phyloP scores from a whole-genome alignment of 2,888 invertebrate genomes.

The Drosophila koepferae region DNA sequence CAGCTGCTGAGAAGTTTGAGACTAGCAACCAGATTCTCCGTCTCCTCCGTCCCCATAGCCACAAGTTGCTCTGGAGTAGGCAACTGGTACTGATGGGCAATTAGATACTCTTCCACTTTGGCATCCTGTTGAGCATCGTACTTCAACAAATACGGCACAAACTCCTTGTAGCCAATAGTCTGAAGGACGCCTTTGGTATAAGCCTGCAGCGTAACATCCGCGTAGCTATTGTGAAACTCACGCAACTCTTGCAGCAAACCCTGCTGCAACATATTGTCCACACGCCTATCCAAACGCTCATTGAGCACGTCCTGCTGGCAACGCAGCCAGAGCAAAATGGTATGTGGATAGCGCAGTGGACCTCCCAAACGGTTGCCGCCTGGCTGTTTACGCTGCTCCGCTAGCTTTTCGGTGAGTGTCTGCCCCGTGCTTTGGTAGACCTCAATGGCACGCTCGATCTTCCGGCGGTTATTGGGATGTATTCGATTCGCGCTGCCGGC shows the following conservation, averaged over 20 bases:
- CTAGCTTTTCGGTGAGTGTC: slow-evolving; percentile 78
- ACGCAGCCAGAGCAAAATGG: slow-evolving; percentile 93
- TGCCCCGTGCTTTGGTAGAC: slow-evolving; percentile 81
- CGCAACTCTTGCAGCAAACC: slow-evolving; percentile 83
- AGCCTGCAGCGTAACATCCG: slow-evolving; percentile 86
- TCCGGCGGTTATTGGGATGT: slow-evolving; percentile 96
- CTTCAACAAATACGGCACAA: slow-evolving; percentile 90
- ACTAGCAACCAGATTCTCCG: slow-evolving; percentile 65
- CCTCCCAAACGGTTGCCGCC: slow-evolving; percentile 89
- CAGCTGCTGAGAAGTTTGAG: slow-evolving; percentile 88
- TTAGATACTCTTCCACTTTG: slow-evolving; percentile 78
- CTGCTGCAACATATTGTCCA: slow-evolving; percentile 84
- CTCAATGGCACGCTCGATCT: slow-evolving; percentile 90
- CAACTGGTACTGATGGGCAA: slow-evolving; percentile 67
- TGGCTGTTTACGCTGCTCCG: slow-evolving; percentile 81
- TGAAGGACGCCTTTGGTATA: slow-evolving; percentile 97
- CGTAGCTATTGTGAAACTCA: slow-evolving; percentile 81
- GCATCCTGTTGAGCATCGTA: slow-evolving; percentile 78
- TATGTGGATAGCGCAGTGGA: slow-evolving; percentile 90
- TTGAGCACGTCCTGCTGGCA: slow-evolving; percentile 87
- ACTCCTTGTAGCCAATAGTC: slow-evolving; percentile 99
- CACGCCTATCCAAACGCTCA: slow-evolving; percentile 82
- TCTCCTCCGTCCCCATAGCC: not conserved
- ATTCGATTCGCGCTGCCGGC: slow-evolving; percentile 91
- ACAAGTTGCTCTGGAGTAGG: slow-evolving; percentile 48